phyloP scores from a whole-genome alignment of 2,113 vertebrate species.

The Actenoides lindsayi region DNA sequence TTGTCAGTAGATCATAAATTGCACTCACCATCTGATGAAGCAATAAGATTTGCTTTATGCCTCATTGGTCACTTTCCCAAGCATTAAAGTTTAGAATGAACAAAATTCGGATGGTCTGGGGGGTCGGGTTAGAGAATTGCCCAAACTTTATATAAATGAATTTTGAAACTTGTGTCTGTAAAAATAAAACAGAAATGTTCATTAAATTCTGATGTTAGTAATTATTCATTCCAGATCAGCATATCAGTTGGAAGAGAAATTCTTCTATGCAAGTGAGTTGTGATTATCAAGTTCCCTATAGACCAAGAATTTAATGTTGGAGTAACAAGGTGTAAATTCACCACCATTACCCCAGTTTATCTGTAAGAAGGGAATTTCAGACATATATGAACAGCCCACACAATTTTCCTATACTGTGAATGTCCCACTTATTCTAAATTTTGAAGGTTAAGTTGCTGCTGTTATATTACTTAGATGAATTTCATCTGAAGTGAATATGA shows the following conservation, averaged over 20 bases:
- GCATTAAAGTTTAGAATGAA: conserved; percentile 54
- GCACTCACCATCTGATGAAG: conserved; percentile 67
- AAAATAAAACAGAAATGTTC: background rate
- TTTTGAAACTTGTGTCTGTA: background rate
- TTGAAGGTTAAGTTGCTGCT: background rate
- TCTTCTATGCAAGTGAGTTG: background rate
- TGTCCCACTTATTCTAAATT: background rate
- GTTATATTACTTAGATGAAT: background rate
- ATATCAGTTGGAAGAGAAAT: background rate
- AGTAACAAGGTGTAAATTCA: background rate
- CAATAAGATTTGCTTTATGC: conserved; percentile 74
- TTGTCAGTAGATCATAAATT: conserved; percentile 72
- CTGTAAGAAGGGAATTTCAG: background rate
- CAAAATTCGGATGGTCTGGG: background rate
- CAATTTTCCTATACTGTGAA: background rate
- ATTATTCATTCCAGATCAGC: background rate
- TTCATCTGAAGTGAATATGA: background rate
- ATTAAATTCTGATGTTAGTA: background rate
- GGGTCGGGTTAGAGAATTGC: background rate
- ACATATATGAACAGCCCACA: background rate
- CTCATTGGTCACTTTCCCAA: conserved; percentile 62
- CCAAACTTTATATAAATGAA: conserved; percentile 12
- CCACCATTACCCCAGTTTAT: background rate
- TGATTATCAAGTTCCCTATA: background rate
- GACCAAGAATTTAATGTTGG: background rate